Evolutionary conservation across 53 echinoderm and acorn worm species (phyloP), one percentile per base, ranked within the genome.

Genomic region (Antedon mediterranea): DNA sequence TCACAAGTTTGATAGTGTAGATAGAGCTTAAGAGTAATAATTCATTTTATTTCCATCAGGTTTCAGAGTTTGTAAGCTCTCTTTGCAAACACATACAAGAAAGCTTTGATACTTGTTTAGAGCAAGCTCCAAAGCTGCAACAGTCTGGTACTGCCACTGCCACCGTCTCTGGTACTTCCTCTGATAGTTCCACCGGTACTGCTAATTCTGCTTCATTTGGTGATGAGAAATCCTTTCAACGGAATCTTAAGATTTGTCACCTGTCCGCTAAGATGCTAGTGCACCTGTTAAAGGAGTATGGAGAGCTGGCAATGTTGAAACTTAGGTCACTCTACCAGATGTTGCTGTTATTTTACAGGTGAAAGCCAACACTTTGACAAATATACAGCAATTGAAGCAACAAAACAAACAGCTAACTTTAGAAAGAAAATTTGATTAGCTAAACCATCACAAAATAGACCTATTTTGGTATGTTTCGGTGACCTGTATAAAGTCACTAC

Each of bases 161-260:
- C 29, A 71, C 37, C 32, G 75, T 79, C 28, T 37, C 57, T 28
- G 43, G 32, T n/a, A n/a, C n/a, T n/a, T n/a, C n/a, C n/a, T n/a
- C n/a, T n/a, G n/a, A n/a, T n/a, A n/a, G 0, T 29, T 28, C 5
- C 79, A 82, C n/a, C 76, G 83, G 26, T 81, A n/a, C n/a, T n/a
- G n/a, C n/a, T n/a, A n/a, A n/a, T n/a, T n/a, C n/a, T n/a, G 86
- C 34, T 90, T 90, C 6, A 79, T 88, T 85, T 28, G 81, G 86
- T 20, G 89, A 91, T 41, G 85, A 87, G 80, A 94, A 89, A 80
- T 83, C 83, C 27, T 94, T 91, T 57, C 79, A 81, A 43, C 83
- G 85, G 78, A 91, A 86, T 23, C 84, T 94, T 75, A 97, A 92
- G 81, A 89, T 92, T 32, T 89, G 97, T 79, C 83, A 84, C n/a